Base-by-base conservation (phyloP, 2,888 invertebrate genomes). In the Xestoiulus laeticollis region DNA sequence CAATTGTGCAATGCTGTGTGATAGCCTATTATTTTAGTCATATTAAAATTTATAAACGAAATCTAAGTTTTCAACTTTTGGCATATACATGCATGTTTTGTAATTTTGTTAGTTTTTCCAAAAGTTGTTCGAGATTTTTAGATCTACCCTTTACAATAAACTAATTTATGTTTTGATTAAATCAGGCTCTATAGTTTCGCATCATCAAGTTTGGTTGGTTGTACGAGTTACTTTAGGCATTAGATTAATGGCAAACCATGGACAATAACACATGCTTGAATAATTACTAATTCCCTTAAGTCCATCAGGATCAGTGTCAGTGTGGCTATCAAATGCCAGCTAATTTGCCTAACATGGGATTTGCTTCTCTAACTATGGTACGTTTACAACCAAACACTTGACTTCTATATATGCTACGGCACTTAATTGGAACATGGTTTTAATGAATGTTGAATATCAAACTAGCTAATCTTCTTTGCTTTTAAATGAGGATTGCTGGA, bases 271-370 rank as follows among this genome's bases (percentile, higher is more conserved):
- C 78, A 78, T 78, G 78, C 78, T 78, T 78, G 78, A 78, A 85
- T 85, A 85, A 44, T 85, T 38, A 38, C 26, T 38, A 38, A 85
- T 85, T 85, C 43, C 43, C 44, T 38, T 38, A 85, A 85, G 85
- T 43, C 85, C 85, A 85, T 22, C 44, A 44, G 85, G 85, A 85
- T 85, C 85, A 38, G 22, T 43, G 85, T 85, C 85, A 85, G 44
- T 85, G 85, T 22, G 85, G 44, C 85, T 43, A 44, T 85, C 26
- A 85, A 85, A 85, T 16, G 85, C 85, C 26, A 38, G 85, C 38
- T 38, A 85, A 85, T 85, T 85, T 85, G 43, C 44, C 85, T 85
- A 22, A 85, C 85, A 85, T 44, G 38, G 30, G 78, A 78, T 78
- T 30, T 78, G 78, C 78, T 78, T 78, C 78, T 2, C 30, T 30